Evolutionary conservation across 2,113 vertebrate species (phyloP).

Genomic region (Pachypanchax playfairii): DNA sequence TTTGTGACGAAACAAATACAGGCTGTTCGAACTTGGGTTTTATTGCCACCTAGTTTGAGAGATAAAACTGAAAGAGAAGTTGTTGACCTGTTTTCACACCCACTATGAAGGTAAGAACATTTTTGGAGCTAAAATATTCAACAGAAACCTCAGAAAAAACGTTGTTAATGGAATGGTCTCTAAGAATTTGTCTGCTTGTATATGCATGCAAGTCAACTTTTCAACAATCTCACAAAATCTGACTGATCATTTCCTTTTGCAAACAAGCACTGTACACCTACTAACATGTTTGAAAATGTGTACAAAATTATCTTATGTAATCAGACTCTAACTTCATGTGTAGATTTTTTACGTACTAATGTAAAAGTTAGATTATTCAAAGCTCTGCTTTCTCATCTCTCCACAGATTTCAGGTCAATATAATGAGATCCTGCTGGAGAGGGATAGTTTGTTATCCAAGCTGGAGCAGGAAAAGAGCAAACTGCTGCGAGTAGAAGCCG

Average conservation of each 20-base stretch:
- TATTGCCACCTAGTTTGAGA: no score
- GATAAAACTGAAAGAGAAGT: no score
- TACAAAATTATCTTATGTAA: neutral
- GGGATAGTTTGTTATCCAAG: conserved; percentile 87
- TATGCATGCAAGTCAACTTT: conserved; percentile 26
- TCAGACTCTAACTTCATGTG: neutral
- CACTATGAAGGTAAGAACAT: no score
- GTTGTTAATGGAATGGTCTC: no score
- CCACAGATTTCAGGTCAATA: conserved; percentile 89
- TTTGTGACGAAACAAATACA: no score
- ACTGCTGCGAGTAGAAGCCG: conserved; percentile 87
- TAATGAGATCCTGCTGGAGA: conserved; percentile 86
- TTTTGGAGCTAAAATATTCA: no score
- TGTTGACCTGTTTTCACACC: no score
- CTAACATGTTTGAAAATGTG: neutral
- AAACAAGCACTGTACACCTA: conserved; percentile 19
- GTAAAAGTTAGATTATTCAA: neutral
- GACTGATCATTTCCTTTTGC: conserved; percentile 12
- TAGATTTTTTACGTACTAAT: conserved; percentile 5
- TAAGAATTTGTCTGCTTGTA: conserved; percentile 11
- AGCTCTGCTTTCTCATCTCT: conserved; percentile 46
- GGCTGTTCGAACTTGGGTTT: no score
- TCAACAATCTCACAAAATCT: conserved; percentile 5
- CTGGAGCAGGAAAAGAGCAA: conserved; percentile 91
- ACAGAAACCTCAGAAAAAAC: no score